These are phyloP conservation scores for Echinops telfairi DNA, from an alignment of 2,113 vertebrate species.

Conservation along the genomic window DNA sequence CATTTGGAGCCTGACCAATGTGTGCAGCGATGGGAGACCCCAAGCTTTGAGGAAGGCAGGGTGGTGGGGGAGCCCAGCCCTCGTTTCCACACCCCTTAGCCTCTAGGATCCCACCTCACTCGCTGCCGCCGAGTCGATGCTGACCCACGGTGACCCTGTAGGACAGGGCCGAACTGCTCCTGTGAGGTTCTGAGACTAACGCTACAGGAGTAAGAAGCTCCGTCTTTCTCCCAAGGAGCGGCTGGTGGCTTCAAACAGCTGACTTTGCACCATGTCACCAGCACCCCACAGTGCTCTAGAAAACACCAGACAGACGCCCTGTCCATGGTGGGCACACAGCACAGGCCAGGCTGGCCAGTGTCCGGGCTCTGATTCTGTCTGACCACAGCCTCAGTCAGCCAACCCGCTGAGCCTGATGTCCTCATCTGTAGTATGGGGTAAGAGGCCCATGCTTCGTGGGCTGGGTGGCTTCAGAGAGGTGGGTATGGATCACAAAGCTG, in stretches of 20 bases:
- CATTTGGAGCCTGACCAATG: no score
- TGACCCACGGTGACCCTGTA: no score
- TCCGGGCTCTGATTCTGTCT: not conserved
- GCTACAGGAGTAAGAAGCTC: no score
- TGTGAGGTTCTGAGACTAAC: no score
- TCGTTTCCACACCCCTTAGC: not conserved
- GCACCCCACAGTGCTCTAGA: not conserved
- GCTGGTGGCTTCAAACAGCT: no score
- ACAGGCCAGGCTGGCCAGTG: not conserved
- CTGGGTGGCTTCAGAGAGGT: not conserved
- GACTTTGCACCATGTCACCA: no score
- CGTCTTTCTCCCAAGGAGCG: no score
- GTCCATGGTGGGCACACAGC: not conserved
- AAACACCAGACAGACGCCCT: not conserved
- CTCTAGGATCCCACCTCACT: not conserved
- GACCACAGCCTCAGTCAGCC: not conserved
- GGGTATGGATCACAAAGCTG: not conserved
- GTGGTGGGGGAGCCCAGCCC: not conserved
- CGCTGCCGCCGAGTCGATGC: no score
- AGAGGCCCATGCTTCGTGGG: accelerated
- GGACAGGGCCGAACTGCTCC: no score
- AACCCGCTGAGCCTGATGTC: not conserved
- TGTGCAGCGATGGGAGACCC: not conserved
- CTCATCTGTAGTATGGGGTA: accelerated
- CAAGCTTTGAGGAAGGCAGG: not conserved